Percentiles rank a stretch among this genome's conserved stretches.
Conservation (phyloP, 1,140 invertebrate genomes). For the Meloidogyne chitwoodi region DNA sequence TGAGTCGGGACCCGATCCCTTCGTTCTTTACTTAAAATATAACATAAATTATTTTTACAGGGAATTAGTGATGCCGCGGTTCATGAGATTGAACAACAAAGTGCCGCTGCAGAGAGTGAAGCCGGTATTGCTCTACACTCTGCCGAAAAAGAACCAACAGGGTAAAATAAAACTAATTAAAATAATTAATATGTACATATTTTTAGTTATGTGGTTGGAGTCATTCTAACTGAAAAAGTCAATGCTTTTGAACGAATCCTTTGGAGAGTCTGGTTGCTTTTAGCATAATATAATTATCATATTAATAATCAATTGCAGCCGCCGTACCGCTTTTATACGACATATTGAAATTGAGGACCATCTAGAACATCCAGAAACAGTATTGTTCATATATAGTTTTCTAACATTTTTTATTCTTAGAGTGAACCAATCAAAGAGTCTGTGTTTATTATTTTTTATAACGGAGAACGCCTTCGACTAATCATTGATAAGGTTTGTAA, state of each 20-base stretch:
- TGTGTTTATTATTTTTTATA: conserved; percentile 63
- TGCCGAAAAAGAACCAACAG: conserved; percentile 48
- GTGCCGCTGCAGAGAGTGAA: conserved; percentile 42
- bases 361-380: conserved; percentile 50
- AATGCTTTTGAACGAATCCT: conserved; percentile 56
- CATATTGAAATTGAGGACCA: conserved; percentile 61
- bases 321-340: conserved; percentile 56
- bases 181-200: neutral
- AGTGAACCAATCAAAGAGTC: conserved; percentile 62
- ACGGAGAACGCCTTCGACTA: conserved; percentile 49
- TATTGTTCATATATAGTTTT: conserved; percentile 23
- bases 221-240: conserved; percentile 52
- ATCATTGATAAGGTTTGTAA: neutral
- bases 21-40: too few species aligned
- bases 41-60: conserved; percentile 13
- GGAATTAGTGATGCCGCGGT: conserved; percentile 55
- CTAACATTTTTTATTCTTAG: conserved; percentile 39
- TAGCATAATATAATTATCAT: neutral
- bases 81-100: conserved; percentile 44
- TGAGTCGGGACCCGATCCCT: too few species aligned
- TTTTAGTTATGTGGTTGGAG: conserved; percentile 54
- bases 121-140: conserved; percentile 27
- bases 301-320: conserved; percentile 27
- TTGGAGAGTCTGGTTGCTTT: conserved; percentile 43
- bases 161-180: conserved; percentile 15